phyloP scores from a whole-genome alignment of 1,140 invertebrate genomes.

The Brachionus rubens region DNA sequence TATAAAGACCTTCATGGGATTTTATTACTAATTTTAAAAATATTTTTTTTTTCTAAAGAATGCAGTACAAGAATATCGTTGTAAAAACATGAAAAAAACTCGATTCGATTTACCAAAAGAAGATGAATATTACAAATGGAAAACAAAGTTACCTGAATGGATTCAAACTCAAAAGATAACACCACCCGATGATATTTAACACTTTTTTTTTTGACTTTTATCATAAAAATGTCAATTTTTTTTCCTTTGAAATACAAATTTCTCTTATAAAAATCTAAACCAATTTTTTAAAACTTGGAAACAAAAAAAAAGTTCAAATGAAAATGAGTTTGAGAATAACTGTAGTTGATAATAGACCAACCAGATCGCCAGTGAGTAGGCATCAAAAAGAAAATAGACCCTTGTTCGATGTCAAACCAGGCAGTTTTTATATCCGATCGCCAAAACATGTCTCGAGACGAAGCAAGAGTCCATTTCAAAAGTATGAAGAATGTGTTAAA shows the following conservation, averaged over 20 bases:
- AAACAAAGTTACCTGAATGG: slow-evolving; percentile 41
- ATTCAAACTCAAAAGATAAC: slow-evolving; percentile 31
- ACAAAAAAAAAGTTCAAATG: not conserved
- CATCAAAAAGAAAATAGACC: not conserved
- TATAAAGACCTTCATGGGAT: not conserved
- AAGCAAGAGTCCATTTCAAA: slow-evolving; percentile 27
- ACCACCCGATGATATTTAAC: slow-evolving; percentile 45
- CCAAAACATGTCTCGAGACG: slow-evolving; percentile 1
- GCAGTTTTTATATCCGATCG: slow-evolving; percentile 2
- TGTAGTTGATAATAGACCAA: not conserved
- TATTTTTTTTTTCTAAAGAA: slow-evolving; percentile 19
- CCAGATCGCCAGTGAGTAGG: not conserved
- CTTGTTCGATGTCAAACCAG: not conserved
- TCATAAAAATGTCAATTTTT: too few relatives aligned
- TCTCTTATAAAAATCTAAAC: too few relatives aligned
- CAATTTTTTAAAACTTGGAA: too few relatives aligned
- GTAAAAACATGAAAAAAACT: slow-evolving; percentile 30
- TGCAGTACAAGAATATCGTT: slow-evolving; percentile 43
- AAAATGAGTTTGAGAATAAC: slow-evolving; percentile 17
- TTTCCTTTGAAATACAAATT: too few relatives aligned
- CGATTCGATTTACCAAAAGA: slow-evolving; percentile 44
- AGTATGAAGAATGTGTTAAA: slow-evolving; percentile 41
- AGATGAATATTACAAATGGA: slow-evolving; percentile 43
- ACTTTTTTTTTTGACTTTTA: slow-evolving; percentile 17
- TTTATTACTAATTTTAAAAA: not conserved